Evolutionary conservation across 64 coral and sea anemone species (phyloP).

Genomic region (Acropora tenuis): DNA sequence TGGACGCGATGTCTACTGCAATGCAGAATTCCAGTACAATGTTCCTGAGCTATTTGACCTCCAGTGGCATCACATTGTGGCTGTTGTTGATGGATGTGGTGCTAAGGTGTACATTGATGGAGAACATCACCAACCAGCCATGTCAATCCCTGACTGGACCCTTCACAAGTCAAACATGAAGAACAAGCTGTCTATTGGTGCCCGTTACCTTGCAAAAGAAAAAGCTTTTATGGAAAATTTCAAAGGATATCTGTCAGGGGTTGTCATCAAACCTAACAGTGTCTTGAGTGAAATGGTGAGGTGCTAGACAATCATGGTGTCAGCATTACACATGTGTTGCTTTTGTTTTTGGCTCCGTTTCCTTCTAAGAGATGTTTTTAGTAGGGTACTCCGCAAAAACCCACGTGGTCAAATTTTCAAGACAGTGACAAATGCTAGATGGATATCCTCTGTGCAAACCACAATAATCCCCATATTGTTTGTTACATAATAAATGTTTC

Average conservation of each 20-base stretch:
- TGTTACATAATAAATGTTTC: too few species aligned
- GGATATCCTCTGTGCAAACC: too few species aligned
- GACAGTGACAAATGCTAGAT: too few species aligned
- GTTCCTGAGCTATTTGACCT: conserved; percentile 60
- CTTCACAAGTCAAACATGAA: conserved; percentile 78
- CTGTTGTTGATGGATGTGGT: conserved; percentile 61
- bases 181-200: conserved; percentile 66
- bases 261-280: conserved; percentile 74
- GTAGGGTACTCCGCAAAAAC: too few species aligned
- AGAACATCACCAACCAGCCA: conserved; percentile 17
- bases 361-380: too few species aligned
- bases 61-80: conserved; percentile 80
- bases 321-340: background rate
- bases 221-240: conserved; percentile 64
- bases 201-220: conserved; percentile 71
- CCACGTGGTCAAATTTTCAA: too few species aligned
- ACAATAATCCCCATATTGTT: too few species aligned
- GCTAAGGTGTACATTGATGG: conserved; percentile 83
- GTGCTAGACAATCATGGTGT: background rate
- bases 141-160: conserved; percentile 65
- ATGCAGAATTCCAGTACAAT: conserved; percentile 80
- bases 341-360: too few species aligned
- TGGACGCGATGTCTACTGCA: conserved; percentile 75
- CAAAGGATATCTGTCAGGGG: conserved; percentile 73
- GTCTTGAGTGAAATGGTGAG: conserved; percentile 59